Base-by-base conservation (phyloP, 2,113 vertebrate species). In the Sceloporus tristichus region DNA sequence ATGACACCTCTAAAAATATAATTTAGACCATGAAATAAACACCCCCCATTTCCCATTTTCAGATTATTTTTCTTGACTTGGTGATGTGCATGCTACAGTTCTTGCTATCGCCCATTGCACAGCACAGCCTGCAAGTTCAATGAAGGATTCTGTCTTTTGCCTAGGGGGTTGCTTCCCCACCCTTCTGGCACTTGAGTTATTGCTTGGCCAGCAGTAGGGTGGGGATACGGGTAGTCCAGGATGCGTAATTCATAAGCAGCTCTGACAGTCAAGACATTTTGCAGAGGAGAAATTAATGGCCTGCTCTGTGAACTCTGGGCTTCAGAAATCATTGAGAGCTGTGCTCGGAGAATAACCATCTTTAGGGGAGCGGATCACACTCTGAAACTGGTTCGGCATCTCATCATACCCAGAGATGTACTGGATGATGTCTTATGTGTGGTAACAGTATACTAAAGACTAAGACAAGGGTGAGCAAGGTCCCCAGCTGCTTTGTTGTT, bases 261-360 rank as follows among this genome's bases (percentile, higher is more conserved):
- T 87, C 87, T 1, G 88, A 91, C 91, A 94, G 56, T 79, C 53
- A 42, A 79, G 87, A 85, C 54, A 1, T 88, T 92, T 48, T 89
- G 82, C 90, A 95, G 89, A 77, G 88, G 84, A 91, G 91, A 94
- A 87, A 91, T 89, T 88, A 94, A 93, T 81, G 90, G 84, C 71
- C 77, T 65, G 84, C 6, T 42, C 8, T 0, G 85, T 54, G 87
- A 89, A 90, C 85, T 80, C 76, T 85, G 90, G 92, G 79, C 2
- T 83, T 59, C 53, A 38, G n/a, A 89, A 85, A 84, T 23, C 38
- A 71, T 2, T 11, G 25, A 48, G 27, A 29, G 19, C 7, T 9
- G 0, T 1, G 40, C 11, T 53, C 59, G 66, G 27, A 89, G 68
- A 89, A 0, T 5, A 23, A 6, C 0, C 0, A 10, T 21, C 2